Conservation (phyloP, 2,797 vertebrate genomes). For the Enteromius anoplus region DNA sequence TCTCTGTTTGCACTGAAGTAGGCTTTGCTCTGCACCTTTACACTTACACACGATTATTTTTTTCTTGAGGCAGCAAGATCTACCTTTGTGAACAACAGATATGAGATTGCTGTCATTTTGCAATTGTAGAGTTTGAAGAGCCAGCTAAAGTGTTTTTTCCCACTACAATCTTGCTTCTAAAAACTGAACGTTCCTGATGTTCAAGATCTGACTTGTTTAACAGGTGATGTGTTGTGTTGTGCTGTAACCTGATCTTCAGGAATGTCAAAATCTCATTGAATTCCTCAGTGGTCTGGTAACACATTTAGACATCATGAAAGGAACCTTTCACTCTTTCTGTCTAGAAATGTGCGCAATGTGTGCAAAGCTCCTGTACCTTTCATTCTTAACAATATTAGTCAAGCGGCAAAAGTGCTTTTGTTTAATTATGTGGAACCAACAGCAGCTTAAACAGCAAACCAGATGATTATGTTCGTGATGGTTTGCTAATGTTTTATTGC, state of each 20-base stretch:
- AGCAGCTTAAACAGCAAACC: background rate
- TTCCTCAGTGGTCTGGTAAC: conserved; percentile 3
- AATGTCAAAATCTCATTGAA: conserved; percentile 36
- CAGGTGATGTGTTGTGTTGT: conserved; percentile 46
- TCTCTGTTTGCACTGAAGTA: conserved; percentile 15
- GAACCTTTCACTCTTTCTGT: background rate
- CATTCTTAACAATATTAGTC: background rate
- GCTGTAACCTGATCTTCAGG: conserved; percentile 44
- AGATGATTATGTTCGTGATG: background rate
- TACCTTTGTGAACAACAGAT: conserved; percentile 4
- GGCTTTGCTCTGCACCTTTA: background rate
- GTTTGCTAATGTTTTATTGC: background rate
- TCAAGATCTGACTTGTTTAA: conserved; percentile 51
- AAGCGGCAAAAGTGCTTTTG: background rate
- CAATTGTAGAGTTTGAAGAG: background rate
- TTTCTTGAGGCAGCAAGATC: conserved; percentile 1
- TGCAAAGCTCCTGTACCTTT: background rate
- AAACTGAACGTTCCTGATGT: conserved; percentile 29
- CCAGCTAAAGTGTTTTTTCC: background rate
- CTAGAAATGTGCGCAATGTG: background rate
- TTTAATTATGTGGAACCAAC: background rate
- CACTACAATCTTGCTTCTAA: background rate
- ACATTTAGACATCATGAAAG: background rate
- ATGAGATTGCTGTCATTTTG: background rate
- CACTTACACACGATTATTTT: background rate